Percentiles rank a stretch among this genome's conserved stretches.
phyloP scores from a whole-genome alignment of 2,797 vertebrate genomes.

The Siniperca obscura region DNA sequence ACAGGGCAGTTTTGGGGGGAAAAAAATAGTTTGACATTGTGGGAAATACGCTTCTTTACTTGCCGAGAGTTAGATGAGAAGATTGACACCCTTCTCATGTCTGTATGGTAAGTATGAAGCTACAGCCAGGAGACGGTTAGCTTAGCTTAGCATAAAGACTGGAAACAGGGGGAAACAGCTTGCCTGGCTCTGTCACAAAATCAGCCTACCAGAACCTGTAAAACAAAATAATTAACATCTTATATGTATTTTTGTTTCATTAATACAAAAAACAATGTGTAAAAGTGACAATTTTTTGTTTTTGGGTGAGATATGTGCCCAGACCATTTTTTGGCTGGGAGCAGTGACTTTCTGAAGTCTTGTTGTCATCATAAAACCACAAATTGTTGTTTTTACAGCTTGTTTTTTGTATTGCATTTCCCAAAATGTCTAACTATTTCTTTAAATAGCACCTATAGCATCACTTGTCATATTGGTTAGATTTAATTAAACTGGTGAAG shows the following conservation, averaged over 20 bases:
- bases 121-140: background rate
- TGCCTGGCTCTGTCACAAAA: background rate
- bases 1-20: background rate
- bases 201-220: background rate
- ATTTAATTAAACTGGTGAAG: background rate
- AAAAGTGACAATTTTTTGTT: background rate
- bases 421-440: background rate
- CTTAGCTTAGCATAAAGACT: conserved; percentile 7
- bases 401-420: background rate
- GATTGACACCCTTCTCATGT: background rate
- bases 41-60: conserved; percentile 1
- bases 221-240: background rate
- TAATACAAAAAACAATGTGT: accelerated
- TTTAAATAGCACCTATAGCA: conserved; percentile 43
- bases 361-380: background rate
- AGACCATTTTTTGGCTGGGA: background rate
- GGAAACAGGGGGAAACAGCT: background rate
- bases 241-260: background rate
- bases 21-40: background rate
- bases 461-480: background rate
- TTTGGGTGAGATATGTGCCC: background rate
- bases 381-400: background rate
- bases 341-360: background rate
- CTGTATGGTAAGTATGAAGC: background rate
- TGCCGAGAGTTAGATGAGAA: background rate